phyloP scores from a whole-genome alignment of 2,797 vertebrate genomes.

The Mus caroli region DNA sequence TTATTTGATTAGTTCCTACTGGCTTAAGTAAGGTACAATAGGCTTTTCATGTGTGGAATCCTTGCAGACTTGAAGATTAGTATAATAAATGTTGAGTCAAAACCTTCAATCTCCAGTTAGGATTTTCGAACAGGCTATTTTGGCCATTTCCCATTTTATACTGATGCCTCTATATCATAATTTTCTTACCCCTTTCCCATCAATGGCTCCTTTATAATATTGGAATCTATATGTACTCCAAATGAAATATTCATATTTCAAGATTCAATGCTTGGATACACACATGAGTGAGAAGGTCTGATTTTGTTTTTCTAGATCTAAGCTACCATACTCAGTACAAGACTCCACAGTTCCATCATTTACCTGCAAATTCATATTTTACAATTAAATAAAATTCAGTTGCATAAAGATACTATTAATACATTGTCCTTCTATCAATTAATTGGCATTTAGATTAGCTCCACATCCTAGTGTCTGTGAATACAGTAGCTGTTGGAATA shows the following conservation, averaged over 20 bases:
- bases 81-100: not conserved
- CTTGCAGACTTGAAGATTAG: not conserved
- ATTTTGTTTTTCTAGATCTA: not conserved
- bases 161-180: not conserved
- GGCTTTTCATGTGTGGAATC: not conserved
- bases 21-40: not conserved
- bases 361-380: not conserved
- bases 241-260: not conserved
- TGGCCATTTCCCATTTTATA: not conserved
- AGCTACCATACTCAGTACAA: not conserved
- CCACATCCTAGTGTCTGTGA: not conserved
- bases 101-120: not conserved
- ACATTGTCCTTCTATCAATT: not conserved
- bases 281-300: not conserved
- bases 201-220: not conserved
- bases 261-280: not conserved
- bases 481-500: not conserved
- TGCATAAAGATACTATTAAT: not conserved
- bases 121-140: not conserved
- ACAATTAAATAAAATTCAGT: not conserved
- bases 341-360: not conserved
- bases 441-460: too few relatives aligned
- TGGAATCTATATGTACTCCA: not conserved
- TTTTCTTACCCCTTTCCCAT: not conserved
- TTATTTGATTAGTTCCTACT: conserved; percentile 28